Base-by-base conservation (phyloP, 2,113 vertebrate species). In the Hiodon tergisus region DNA sequence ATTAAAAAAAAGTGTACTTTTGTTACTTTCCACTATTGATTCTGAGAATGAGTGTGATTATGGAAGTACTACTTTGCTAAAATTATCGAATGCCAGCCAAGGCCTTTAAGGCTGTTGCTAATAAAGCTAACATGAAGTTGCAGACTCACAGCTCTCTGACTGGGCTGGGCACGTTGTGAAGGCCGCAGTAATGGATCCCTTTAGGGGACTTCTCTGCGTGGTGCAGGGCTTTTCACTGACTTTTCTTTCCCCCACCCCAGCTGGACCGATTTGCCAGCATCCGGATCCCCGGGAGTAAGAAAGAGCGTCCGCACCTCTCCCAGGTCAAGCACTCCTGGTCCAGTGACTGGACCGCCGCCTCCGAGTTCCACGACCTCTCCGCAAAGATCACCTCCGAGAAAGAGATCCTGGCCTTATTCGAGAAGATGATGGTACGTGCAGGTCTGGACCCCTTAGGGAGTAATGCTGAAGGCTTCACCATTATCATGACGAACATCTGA, bases 381-480 rank as follows among this genome's bases (percentile, higher is more conserved):
- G 86, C 88, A 13, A 93, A 89, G 75, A 91, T 90, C 76, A 90
- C 93, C 11, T 90, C 94, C 0, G 94, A 96, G 74, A 91, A 88
- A 13, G 93, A 97, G 82, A 85, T 96, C 77, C 83, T 96, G 80
- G 88, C 88, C n/a, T 85, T 95, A 16, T 96, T 97, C 85, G 95
- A 96, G 86, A 96, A 96, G 86, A 97, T 97, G 95, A 96, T 97
- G 95, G 95, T 96, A 89, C 65, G 86, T 68, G n/a, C 13, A 46
- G 16, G 4, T 52, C 51, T 66, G 8, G 6, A 13, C 6, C 3
- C 31, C 31, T 31, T 31, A 1, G 31, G 31, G 31, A 31, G 31
- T 31, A 31, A 31, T 31, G 31, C 31, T 31, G 31, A 31, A 31
- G 31, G 31, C 31, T 31, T 31, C 31, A 31, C 31, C 31, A 31